Evolutionary conservation across 2,113 vertebrate species (phyloP).

Genomic region (Colossoma macropomum): DNA sequence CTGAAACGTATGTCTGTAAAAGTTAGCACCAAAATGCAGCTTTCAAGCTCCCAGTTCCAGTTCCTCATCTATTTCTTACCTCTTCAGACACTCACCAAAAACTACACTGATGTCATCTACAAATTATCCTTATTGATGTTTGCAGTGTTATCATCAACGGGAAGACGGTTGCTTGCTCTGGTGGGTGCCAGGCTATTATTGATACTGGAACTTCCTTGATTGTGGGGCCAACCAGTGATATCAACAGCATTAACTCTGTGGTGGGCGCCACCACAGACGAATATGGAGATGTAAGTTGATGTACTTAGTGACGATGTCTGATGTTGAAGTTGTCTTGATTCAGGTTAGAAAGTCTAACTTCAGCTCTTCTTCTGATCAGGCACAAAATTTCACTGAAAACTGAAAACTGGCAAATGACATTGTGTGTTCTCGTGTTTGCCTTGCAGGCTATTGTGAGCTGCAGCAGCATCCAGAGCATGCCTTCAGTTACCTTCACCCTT

Average conservation of each 20-base stretch:
- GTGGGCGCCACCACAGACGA: slow-evolving; percentile 64
- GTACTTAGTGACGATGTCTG: background rate
- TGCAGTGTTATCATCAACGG: slow-evolving; percentile 70
- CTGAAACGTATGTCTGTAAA: no score
- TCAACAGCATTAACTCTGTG: slow-evolving; percentile 67
- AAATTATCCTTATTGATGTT: background rate
- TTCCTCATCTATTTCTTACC: no score
- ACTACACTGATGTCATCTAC: no score
- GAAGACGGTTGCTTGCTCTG: slow-evolving; percentile 63
- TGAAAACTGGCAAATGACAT: no score
- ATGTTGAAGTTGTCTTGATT: background rate
- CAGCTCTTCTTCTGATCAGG: no score
- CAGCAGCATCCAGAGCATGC: slow-evolving; percentile 66
- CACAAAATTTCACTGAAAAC: no score
- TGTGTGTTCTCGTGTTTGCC: slow-evolving; percentile 11
- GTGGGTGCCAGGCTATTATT: slow-evolving; percentile 71
- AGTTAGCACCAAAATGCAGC: no score
- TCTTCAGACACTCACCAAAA: no score
- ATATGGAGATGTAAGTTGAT: slow-evolving; percentile 68
- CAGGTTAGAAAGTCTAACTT: background rate
- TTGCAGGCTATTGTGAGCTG: slow-evolving; percentile 66
- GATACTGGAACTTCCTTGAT: slow-evolving; percentile 75
- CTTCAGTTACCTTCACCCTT: slow-evolving; percentile 70
- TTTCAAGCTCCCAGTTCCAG: no score
- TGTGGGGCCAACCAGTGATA: slow-evolving; percentile 67